phyloP scores from a whole-genome alignment of 2,113 vertebrate species.

The Sander lucioperca region DNA sequence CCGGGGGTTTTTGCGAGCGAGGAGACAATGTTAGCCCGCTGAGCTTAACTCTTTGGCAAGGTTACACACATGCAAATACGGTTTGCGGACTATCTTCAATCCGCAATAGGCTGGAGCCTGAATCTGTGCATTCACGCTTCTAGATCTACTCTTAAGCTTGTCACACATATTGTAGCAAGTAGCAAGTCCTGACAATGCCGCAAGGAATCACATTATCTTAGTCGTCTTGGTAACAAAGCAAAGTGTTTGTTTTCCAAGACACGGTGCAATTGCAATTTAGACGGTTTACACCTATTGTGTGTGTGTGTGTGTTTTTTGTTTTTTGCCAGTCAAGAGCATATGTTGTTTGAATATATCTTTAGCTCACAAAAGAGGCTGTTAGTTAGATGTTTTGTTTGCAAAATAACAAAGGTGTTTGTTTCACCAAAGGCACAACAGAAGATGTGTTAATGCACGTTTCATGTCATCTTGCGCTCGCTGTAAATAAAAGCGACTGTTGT shows the following conservation, averaged over 20 bases:
- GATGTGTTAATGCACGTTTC: slow-evolving; percentile 82
- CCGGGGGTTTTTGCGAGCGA: slow-evolving; percentile 60
- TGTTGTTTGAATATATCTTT: slow-evolving; percentile 87
- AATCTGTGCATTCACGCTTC: slow-evolving; percentile 65
- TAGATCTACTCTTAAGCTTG: slow-evolving; percentile 78
- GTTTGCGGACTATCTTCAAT: slow-evolving; percentile 74
- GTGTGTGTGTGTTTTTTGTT: not conserved
- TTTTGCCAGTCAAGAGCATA: slow-evolving; percentile 80
- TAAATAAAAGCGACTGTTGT: slow-evolving; percentile 80
- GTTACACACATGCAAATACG: slow-evolving; percentile 66
- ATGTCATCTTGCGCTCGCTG: slow-evolving; percentile 62
- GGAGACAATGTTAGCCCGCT: slow-evolving; percentile 63
- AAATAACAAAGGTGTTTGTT: slow-evolving; percentile 85
- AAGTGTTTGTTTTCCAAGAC: slow-evolving; percentile 88
- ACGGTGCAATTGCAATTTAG: slow-evolving; percentile 85
- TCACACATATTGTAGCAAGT: slow-evolving; percentile 80
- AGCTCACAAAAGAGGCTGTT: slow-evolving; percentile 82
- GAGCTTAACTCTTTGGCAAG: slow-evolving; percentile 75
- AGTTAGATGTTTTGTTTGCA: slow-evolving; percentile 85
- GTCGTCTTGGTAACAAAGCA: slow-evolving; percentile 88
- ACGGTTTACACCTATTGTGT: slow-evolving; percentile 86
- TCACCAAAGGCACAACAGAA: slow-evolving; percentile 81
- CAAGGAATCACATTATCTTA: slow-evolving; percentile 85
- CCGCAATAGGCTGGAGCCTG: slow-evolving; percentile 55
- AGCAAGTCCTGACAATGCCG: slow-evolving; percentile 74